These are phyloP conservation scores for Sinotaia quadrata DNA, from an alignment of 2,888 invertebrate genomes.

Conservation along the genomic window DNA sequence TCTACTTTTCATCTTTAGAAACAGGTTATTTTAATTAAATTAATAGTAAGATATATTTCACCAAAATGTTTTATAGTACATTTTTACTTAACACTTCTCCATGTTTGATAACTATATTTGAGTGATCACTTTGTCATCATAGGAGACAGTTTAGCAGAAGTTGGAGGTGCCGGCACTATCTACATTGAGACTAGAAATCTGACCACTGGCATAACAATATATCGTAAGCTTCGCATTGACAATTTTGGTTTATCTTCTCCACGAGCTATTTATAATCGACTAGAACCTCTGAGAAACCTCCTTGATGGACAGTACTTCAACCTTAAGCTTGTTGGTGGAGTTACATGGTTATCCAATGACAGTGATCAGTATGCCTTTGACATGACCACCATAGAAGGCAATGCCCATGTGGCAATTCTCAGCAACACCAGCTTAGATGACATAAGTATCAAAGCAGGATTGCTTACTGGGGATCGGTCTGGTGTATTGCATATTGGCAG, in stretches of 20 bases:
- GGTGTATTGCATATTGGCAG: constrained; percentile 54
- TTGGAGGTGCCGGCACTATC: constrained; percentile 56
- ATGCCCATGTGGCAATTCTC: constrained; percentile 56
- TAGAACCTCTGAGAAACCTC: constrained; percentile 44
- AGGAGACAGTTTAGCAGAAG: constrained; percentile 37
- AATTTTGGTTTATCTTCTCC: constrained; percentile 53
- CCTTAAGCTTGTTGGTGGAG: constrained; percentile 45
- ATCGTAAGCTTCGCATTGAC: constrained; percentile 45
- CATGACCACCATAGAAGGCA: constrained; percentile 49
- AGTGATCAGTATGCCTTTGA: constrained; percentile 35
- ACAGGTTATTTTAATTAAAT: too few species aligned
- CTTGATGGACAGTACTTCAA: constrained; percentile 49
- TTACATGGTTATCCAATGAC: constrained; percentile 53
- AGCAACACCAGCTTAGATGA: constrained; percentile 44
- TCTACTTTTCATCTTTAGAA: too few species aligned
- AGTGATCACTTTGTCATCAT: too few species aligned
- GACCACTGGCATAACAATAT: constrained; percentile 28
- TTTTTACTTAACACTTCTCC: too few species aligned
- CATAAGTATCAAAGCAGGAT: constrained; percentile 36
- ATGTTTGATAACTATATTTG: too few species aligned
- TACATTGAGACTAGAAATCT: constrained; percentile 42
- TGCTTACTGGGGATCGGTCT: constrained; percentile 50
- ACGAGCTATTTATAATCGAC: constrained; percentile 29
- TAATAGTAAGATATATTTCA: too few species aligned
- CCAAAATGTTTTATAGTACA: too few species aligned